Percentiles rank a stretch among this genome's conserved stretches.
phyloP scores from a whole-genome alignment of 2,888 invertebrate genomes.

The Diarsia mendica region DNA sequence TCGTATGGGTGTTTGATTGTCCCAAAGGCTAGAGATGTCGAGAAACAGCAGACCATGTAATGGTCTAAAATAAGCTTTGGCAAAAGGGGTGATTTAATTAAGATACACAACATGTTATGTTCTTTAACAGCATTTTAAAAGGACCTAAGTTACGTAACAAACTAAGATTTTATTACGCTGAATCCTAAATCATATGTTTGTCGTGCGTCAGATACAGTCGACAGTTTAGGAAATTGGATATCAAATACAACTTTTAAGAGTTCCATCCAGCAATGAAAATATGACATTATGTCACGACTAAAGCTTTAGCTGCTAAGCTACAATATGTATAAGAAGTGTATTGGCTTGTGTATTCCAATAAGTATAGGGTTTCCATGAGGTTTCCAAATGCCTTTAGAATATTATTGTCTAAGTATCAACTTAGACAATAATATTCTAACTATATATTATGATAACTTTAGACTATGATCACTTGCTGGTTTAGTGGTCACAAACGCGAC shows the following conservation, averaged over 20 bases:
- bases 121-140: not conserved
- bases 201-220: not conserved
- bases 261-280: not conserved
- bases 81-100: too few species aligned
- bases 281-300: slow-evolving; percentile 3
- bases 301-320: not conserved
- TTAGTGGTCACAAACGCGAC: too few species aligned
- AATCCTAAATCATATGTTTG: slow-evolving; percentile 15
- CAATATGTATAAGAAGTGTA: not conserved
- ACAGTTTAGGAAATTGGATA: slow-evolving; percentile 31
- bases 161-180: not conserved
- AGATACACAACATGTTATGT: not conserved
- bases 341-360: not conserved
- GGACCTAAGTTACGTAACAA: not conserved
- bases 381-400: not conserved
- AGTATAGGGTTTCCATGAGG: not conserved
- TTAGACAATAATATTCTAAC: too few species aligned
- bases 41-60: too few species aligned
- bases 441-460: not conserved
- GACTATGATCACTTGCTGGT: not conserved
- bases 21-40: not conserved
- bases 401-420: not conserved
- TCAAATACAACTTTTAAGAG: slow-evolving; percentile 14
- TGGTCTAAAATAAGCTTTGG: too few species aligned
- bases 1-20: not conserved